phyloP scores from a whole-genome alignment of 1,140 invertebrate species.

The Anthonomus grandis region DNA sequence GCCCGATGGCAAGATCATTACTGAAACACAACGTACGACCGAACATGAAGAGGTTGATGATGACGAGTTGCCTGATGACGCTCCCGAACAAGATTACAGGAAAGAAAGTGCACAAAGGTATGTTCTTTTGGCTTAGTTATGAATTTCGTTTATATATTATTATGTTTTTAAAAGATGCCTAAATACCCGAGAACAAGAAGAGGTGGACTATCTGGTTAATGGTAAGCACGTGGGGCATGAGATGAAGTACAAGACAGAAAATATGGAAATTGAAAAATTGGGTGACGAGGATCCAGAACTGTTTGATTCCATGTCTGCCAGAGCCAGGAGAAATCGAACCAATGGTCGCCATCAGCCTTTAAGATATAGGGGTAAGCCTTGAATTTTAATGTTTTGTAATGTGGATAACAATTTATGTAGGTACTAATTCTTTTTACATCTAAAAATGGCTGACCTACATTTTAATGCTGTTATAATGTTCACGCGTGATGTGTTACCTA shows the following conservation, averaged over 20 bases:
- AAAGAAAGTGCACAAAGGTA: conserved; percentile 57
- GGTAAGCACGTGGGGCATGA: conserved; percentile 70
- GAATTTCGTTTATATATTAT: conserved; percentile 17
- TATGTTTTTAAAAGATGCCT: conserved; percentile 36
- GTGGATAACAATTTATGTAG: no score
- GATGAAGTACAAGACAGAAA: conserved; percentile 74
- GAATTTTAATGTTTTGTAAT: not conserved
- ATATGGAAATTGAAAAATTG: conserved; percentile 68
- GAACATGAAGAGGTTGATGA: conserved; percentile 82
- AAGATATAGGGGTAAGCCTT: conserved; percentile 38
- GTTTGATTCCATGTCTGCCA: conserved; percentile 72
- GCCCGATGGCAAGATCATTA: conserved; percentile 78
- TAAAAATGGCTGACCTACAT: no score
- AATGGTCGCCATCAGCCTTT: conserved; percentile 51
- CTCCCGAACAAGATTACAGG: conserved; percentile 48
- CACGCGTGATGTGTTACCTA: no score
- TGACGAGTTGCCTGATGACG: conserved; percentile 67
- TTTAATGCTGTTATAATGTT: no score
- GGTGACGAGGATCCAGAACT: conserved; percentile 66
- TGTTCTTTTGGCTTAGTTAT: not conserved
- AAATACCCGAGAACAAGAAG: conserved; percentile 60
- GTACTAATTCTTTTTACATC: no score
- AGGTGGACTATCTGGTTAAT: conserved; percentile 73
- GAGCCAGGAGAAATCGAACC: conserved; percentile 59
- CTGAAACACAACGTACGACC: conserved; percentile 73